Evolutionary conservation across 2,888 invertebrate species (phyloP).

Genomic region (Cecidostiba fungosa): DNA sequence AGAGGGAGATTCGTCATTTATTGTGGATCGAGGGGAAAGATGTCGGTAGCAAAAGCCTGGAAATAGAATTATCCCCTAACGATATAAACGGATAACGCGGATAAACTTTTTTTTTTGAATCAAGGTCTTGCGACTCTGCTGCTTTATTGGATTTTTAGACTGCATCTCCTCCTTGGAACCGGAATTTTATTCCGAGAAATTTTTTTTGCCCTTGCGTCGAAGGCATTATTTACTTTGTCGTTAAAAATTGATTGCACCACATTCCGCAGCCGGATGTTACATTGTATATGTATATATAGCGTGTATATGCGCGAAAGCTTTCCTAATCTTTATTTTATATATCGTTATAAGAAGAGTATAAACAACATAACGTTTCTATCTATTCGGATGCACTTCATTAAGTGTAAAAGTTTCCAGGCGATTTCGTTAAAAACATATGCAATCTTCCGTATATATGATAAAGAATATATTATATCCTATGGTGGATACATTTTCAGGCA

Average conservation of each 20-base stretch:
- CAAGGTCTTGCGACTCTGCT: not conserved
- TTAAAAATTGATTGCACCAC: constrained; percentile 31
- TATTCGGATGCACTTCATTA: not conserved
- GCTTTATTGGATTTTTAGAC: constrained; percentile 19
- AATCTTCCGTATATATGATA: not conserved
- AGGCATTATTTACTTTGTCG: constrained; percentile 7
- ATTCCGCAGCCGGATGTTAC: not conserved
- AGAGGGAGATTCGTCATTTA: not conserved
- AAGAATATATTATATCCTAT: not conserved
- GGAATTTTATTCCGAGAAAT: constrained; percentile 24
- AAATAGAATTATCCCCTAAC: not conserved
- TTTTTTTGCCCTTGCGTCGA: not conserved
- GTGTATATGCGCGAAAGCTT: not conserved
- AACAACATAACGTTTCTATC: not conserved
- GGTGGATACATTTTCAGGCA: not conserved
- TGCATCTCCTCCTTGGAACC: not conserved
- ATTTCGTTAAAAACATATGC: not conserved
- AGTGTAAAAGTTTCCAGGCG: not conserved
- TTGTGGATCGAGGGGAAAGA: not conserved
- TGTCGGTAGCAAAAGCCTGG: not conserved
- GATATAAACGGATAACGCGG: not conserved
- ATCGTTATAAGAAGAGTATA: not conserved
- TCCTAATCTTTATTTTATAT: not conserved
- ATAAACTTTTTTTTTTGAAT: constrained; percentile 5
- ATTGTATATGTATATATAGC: not conserved